A percentile compares a stretch with the other conserved stretches of the same genome.
These are phyloP conservation scores for Aphaenogaster ashmeadi DNA, from an alignment of 1,140 invertebrate genomes.

Conservation along the genomic window DNA sequence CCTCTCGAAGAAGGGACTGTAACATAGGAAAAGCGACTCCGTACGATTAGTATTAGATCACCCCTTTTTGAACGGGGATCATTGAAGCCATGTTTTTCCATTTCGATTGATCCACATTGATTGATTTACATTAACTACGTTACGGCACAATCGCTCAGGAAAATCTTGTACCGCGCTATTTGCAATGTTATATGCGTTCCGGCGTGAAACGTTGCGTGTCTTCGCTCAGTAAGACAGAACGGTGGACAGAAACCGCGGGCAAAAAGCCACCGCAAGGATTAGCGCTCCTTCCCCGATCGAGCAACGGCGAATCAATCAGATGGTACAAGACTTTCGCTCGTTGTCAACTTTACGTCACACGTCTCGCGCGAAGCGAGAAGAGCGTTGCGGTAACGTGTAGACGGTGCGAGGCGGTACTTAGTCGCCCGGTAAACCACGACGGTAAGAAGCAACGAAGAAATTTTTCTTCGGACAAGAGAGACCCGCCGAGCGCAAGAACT, in stretches of 20 bases:
- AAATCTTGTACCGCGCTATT: conserved; percentile 31
- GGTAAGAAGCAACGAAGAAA: conserved; percentile 19
- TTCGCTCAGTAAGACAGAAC: conserved; percentile 46
- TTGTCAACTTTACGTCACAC: conserved; percentile 69
- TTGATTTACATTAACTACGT: conserved; percentile 18
- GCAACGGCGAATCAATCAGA: conserved; percentile 58
- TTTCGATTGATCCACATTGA: neutral
- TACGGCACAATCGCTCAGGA: neutral
- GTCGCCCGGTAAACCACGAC: conserved; percentile 25
- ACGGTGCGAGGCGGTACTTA: neutral
- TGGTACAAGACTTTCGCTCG: conserved; percentile 68
- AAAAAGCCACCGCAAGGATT: conserved; percentile 67
- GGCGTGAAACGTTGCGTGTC: conserved; percentile 51
- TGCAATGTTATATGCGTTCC: conserved; percentile 31
- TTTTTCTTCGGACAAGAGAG: conserved; percentile 36
- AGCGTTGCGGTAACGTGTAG: conserved; percentile 39
- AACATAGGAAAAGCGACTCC: conserved; percentile 72
- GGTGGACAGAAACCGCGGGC: conserved; percentile 61
- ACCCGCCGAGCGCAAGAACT: neutral
- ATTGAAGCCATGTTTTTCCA: neutral
- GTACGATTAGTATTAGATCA: neutral
- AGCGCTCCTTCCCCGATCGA: conserved; percentile 53
- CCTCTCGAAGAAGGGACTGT: conserved; percentile 94
- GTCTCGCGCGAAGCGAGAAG: conserved; percentile 49
- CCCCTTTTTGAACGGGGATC: neutral